Evolutionary conservation across 2,113 vertebrate genomes (phyloP).

Genomic region (Phalacrocorax pelagicus): DNA sequence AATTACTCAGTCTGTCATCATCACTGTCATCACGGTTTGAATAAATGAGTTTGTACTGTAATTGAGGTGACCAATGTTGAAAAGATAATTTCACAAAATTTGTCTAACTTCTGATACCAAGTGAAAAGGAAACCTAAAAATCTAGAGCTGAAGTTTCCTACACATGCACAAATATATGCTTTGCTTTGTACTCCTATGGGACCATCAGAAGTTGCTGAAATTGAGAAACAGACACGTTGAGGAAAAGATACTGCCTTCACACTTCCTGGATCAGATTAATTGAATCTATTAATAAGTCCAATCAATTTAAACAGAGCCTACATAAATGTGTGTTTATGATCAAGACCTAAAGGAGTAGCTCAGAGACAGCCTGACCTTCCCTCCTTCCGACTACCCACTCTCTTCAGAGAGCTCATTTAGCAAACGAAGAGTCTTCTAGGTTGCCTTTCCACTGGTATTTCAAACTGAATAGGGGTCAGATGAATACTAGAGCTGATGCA

Average conservation of each 20-base stretch:
- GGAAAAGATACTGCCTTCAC: background rate
- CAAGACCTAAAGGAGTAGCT: background rate
- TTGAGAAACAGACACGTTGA: background rate
- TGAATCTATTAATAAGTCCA: background rate
- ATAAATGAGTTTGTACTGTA: background rate
- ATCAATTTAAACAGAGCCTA: background rate
- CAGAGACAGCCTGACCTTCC: background rate
- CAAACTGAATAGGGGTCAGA: background rate
- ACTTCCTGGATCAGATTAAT: background rate
- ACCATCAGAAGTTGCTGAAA: background rate
- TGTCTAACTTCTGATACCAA: background rate
- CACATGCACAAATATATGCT: background rate
- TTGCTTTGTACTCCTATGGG: background rate
- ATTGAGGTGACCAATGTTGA: background rate
- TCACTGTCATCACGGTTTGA: background rate
- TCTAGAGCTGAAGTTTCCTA: background rate
- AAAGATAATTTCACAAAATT: background rate
- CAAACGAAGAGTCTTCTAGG: background rate
- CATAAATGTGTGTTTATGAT: background rate
- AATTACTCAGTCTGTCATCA: background rate
- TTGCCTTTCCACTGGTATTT: background rate
- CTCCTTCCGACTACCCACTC: background rate
- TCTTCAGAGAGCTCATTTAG: background rate
- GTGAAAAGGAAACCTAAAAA: background rate
- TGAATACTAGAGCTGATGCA: background rate